phyloP scores from a whole-genome alignment of 2,797 vertebrate genomes.

The Zenarchopterus dispar region DNA sequence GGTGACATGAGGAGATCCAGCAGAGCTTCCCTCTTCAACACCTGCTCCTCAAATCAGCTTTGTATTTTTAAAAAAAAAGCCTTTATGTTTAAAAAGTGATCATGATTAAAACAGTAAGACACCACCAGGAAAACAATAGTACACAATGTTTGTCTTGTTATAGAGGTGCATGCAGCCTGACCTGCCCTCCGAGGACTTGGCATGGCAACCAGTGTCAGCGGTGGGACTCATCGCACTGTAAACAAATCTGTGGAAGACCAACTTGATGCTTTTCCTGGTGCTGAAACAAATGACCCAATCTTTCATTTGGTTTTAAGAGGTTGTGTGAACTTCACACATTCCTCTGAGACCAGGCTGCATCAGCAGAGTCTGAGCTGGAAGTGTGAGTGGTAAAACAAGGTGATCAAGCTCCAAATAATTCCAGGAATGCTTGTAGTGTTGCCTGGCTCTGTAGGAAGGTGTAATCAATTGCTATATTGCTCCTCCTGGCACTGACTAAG shows the following conservation, averaged over 20 bases:
- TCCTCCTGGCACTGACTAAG: too few species aligned
- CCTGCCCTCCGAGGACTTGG: neutral
- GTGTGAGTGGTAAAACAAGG: constrained; percentile 1
- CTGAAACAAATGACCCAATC: too few species aligned
- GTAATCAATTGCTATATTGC: too few species aligned
- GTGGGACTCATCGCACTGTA: constrained; percentile 1
- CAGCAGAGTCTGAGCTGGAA: neutral
- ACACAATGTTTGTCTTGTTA: neutral
- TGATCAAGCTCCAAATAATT: constrained; percentile 15
- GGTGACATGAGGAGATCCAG: too few species aligned
- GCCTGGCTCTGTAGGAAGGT: too few species aligned
- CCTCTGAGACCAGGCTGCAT: neutral
- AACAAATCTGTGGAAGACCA: constrained; percentile 4
- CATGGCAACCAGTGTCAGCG: neutral
- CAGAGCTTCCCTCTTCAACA: too few species aligned
- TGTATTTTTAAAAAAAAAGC: too few species aligned
- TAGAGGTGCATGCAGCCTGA: neutral
- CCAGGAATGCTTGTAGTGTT: too few species aligned
- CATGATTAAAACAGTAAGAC: too few species aligned
- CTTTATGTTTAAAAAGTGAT: too few species aligned
- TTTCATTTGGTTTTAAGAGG: neutral
- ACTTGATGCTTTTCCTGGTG: too few species aligned
- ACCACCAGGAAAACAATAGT: neutral
- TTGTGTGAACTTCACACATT: neutral
- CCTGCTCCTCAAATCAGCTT: too few species aligned